These are phyloP conservation scores for Smutsia gigantea DNA, from an alignment of 2,797 vertebrate genomes.

Conservation along the genomic window DNA sequence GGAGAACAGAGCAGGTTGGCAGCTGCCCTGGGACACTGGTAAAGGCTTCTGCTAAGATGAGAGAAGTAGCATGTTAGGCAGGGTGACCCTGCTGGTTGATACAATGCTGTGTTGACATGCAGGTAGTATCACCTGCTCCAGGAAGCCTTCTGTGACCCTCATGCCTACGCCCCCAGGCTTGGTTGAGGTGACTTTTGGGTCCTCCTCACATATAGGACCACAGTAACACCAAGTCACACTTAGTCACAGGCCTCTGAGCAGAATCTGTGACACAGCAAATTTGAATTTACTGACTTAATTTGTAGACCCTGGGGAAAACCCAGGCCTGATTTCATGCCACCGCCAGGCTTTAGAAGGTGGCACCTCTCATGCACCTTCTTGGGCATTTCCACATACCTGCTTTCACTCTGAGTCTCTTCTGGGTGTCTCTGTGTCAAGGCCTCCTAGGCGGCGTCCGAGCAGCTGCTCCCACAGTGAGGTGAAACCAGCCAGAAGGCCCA, in stretches of 20 bases:
- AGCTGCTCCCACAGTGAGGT: background rate
- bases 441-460: background rate
- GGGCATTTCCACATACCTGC: background rate
- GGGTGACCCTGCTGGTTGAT: background rate
- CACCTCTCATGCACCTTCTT: rapidly evolving
- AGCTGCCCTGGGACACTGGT: background rate
- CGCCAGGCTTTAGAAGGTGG: rapidly evolving
- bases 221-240: background rate
- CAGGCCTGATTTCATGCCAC: background rate
- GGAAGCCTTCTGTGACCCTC: background rate
- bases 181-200: background rate
- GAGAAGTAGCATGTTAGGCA: background rate
- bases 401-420: background rate
- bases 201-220: background rate
- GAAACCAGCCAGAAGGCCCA: background rate
- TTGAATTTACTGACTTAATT: background rate
- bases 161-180: background rate
- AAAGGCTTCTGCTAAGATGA: background rate
- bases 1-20: background rate
- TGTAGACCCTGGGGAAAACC: background rate
- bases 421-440: background rate
- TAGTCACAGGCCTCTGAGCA: background rate
- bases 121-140: too few relatives aligned
- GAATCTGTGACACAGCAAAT: background rate
- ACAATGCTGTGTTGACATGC: too few relatives aligned